Evolutionary conservation across 2,113 vertebrate species (phyloP), one percentile per base, ranked within the genome.

Genomic region (Pomatorhinus ruficollis): DNA sequence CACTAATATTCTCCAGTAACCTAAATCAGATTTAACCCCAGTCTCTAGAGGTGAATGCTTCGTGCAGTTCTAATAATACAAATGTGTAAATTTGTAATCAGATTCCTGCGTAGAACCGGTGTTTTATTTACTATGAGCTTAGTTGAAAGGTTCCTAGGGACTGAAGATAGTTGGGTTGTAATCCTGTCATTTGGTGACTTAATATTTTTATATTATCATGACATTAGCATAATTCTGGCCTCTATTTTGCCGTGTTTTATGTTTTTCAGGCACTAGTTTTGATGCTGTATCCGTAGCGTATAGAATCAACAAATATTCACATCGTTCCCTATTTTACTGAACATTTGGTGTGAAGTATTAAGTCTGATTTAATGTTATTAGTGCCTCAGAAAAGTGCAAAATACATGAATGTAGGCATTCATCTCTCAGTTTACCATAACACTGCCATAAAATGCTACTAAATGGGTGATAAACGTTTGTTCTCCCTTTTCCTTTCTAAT

Each of bases 321-420:
- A 96, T 95, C 56, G 4, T 97, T 97, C 57, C 86, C 93, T 96
- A 91, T 97, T 97, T 97, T 96, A 95, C 95, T 97, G 97, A 97
- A 97, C 96, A 98, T 98, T 98, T 98, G 97, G 96, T 97, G 93
- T 90, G 90, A 98, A 97, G 97, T 97, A 97, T 97, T 98, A 98
- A 97, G 97, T 92, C 97, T 98, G 97, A 98, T 98, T 98, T 98
- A 98, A 97, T 97, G 97, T 98, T 98, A 98, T 97, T 98, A 97
- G 97, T 94, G 95, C 79, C 87, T 97, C 94, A 97, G 96, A 98
- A 96, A 74, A 96, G 96, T 88, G 89, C 84, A 98, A 97, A 98
- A 98, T 95, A 97, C 97, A 97, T 97, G 96, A 97, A 97, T 74
- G 95, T 84, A 97, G 94, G 95, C 97, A 98, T 98, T 91, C 97